phyloP scores from a whole-genome alignment of 2,113 vertebrate genomes.

The Colius striatus region DNA sequence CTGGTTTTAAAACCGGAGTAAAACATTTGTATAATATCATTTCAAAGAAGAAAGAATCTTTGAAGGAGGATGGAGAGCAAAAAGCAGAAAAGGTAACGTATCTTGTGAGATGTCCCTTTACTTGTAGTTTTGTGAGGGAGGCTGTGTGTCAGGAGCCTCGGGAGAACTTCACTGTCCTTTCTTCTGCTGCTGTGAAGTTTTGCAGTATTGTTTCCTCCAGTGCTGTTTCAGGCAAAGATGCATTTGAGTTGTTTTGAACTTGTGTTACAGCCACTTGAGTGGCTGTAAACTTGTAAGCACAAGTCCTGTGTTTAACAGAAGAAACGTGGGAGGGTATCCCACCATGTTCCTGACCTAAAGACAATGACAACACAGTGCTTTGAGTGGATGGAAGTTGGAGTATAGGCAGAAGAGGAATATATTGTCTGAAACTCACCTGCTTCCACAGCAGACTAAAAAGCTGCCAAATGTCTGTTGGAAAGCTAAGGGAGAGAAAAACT shows the following conservation, averaged over 20 bases:
- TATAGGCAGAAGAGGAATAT: background rate
- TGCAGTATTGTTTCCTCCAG: background rate
- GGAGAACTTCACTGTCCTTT: background rate
- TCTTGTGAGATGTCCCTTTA: background rate
- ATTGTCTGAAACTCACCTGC: background rate
- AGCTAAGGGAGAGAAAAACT: background rate
- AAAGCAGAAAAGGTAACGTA: conserved; percentile 81
- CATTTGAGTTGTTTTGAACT: background rate
- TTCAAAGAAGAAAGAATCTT: conserved; percentile 83
- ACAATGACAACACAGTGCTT: background rate
- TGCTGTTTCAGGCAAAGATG: background rate
- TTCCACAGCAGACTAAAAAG: background rate
- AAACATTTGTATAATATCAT: conserved; percentile 87
- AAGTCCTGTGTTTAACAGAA: background rate
- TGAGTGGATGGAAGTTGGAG: background rate
- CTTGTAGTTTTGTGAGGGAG: background rate
- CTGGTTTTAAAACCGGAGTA: conserved; percentile 92
- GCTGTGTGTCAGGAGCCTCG: background rate
- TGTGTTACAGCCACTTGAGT: background rate
- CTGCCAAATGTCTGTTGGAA: background rate
- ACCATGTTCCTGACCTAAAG: background rate
- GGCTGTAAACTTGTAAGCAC: background rate
- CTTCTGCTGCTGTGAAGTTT: background rate
- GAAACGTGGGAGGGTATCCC: background rate
- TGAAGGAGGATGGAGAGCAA: conserved; percentile 81